These are phyloP conservation scores for Camponotus vicinus DNA, from an alignment of 1,140 invertebrate genomes.

Conservation along the genomic window DNA sequence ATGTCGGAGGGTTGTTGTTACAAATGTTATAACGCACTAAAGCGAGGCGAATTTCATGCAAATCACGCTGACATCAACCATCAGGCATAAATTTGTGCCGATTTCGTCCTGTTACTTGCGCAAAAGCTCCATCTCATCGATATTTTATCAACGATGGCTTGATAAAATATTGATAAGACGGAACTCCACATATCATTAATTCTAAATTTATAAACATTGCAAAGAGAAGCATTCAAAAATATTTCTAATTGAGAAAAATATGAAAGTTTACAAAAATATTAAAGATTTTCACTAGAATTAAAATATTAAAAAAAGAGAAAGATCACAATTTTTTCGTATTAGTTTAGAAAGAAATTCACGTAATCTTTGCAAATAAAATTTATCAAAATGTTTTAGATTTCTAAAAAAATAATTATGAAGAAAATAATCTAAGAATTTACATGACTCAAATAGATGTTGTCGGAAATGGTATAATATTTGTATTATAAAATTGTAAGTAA, in stretches of 20 bases:
- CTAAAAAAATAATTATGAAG: not conserved
- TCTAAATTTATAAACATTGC: slow-evolving; percentile 11
- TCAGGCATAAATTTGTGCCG: slow-evolving; percentile 19
- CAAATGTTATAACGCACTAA: not conserved
- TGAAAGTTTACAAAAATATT: not conserved
- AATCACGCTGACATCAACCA: slow-evolving; percentile 23
- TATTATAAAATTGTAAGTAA: not conserved
- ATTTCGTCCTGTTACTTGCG: not conserved
- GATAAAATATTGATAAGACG: no score
- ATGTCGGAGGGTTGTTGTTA: no score
- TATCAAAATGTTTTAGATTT: not conserved
- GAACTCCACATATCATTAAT: not conserved
- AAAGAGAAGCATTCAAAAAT: not conserved
- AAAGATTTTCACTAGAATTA: not conserved
- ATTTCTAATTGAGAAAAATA: not conserved
- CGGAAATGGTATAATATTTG: not conserved
- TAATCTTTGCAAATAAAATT: not conserved
- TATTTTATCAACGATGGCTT: not conserved
- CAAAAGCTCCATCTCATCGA: not conserved
- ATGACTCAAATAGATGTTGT: not conserved
- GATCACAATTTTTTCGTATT: not conserved
- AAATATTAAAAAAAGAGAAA: not conserved
- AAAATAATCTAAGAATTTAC: not conserved
- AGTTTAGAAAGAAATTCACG: not conserved
- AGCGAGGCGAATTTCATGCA: slow-evolving; percentile 36